Conservation (phyloP, 2,113 vertebrate genomes). For the Candoia aspera region DNA sequence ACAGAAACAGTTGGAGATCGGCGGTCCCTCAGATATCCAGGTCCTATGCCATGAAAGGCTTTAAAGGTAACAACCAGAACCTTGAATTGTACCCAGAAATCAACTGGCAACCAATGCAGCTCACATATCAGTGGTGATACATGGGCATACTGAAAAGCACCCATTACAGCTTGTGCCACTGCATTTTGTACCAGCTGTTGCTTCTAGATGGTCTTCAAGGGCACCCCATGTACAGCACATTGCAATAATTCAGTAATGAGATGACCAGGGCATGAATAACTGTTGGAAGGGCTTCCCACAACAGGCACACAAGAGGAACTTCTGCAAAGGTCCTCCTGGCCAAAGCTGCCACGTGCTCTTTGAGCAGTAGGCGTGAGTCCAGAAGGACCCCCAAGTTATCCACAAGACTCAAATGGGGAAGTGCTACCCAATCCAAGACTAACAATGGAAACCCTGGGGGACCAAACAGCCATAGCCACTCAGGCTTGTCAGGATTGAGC, state of each 20-base stretch:
- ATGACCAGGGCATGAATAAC: not conserved
- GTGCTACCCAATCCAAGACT: too few species aligned
- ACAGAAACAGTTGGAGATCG: not conserved
- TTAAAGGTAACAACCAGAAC: not conserved
- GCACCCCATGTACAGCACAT: not conserved
- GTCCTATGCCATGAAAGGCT: not conserved
- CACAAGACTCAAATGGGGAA: too few species aligned
- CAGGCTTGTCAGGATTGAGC: too few species aligned
- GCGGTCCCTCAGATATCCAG: not conserved
- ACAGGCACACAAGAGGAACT: not conserved
- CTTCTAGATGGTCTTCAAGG: not conserved
- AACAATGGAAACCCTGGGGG: too few species aligned
- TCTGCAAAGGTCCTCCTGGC: not conserved
- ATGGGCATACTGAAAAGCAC: not conserved
- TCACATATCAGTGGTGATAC: not conserved
- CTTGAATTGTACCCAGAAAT: not conserved
- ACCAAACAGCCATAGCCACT: too few species aligned
- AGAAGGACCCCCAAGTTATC: too few species aligned
- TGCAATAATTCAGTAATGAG: not conserved
- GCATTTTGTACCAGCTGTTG: not conserved
- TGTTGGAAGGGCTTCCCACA: not conserved
- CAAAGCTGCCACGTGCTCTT: not conserved
- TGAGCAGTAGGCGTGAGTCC: not conserved
- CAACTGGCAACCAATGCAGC: not conserved
- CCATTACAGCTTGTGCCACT: not conserved